A percentile compares a stretch with the other conserved stretches of the same genome.
Evolutionary conservation across 2,113 vertebrate species (phyloP).

Genomic region (Haemorhous mexicanus): DNA sequence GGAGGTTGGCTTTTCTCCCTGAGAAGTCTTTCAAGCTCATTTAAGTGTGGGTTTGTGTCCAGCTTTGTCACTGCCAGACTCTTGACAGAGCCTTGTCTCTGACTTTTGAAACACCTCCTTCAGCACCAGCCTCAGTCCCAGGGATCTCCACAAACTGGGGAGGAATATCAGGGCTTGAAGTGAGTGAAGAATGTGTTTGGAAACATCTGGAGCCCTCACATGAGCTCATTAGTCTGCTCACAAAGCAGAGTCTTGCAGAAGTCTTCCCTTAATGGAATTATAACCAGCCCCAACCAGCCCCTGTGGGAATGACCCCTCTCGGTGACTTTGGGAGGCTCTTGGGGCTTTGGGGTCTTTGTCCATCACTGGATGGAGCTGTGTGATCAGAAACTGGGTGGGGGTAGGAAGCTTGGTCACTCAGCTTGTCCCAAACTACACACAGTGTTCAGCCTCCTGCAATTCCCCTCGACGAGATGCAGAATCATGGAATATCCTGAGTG

Average conservation of each 20-base stretch:
- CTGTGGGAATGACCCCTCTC: not conserved
- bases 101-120: not conserved
- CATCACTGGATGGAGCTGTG: not conserved
- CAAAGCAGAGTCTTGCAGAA: not conserved
- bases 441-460: not conserved
- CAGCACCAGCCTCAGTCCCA: not conserved
- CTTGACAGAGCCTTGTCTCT: not conserved
- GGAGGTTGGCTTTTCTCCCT: not conserved
- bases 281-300: not conserved
- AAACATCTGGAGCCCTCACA: not conserved
- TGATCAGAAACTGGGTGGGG: not conserved
- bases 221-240: not conserved
- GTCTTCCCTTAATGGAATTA: not conserved
- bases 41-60: not conserved
- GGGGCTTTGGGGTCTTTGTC: not conserved
- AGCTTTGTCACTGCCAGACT: not conserved
- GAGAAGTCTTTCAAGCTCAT: not conserved
- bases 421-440: not conserved
- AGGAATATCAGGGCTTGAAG: not conserved
- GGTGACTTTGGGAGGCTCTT: accelerated
- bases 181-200: not conserved
- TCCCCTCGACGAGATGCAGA: not conserved
- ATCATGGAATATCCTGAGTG: not conserved
- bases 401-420: not conserved
- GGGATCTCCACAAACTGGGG: not conserved